phyloP scores from a whole-genome alignment of 2,113 vertebrate genomes.

The Rhipidura dahli region DNA sequence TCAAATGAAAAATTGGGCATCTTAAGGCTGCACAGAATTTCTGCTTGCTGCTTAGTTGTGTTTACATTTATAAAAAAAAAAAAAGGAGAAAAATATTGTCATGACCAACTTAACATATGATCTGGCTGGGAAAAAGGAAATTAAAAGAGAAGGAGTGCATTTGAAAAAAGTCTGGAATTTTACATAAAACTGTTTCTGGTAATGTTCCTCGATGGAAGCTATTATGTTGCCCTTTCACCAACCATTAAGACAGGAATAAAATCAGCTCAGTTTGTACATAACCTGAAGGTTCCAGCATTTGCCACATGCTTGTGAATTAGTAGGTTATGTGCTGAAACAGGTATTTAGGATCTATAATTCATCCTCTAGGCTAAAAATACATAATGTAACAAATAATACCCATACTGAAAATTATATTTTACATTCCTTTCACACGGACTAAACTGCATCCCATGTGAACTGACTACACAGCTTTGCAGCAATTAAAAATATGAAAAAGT shows the following conservation, averaged over 20 bases:
- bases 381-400: neutral
- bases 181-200: neutral
- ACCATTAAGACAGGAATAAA: neutral
- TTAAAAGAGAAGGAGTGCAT: neutral
- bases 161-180: neutral
- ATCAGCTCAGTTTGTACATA: neutral
- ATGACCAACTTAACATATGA: neutral
- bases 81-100: neutral
- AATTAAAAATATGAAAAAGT: neutral
- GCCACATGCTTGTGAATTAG: neutral
- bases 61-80: neutral
- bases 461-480: neutral
- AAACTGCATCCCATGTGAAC: neutral
- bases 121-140: neutral
- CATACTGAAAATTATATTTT: neutral
- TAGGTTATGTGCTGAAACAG: neutral
- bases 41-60: neutral
- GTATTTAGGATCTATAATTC: neutral
- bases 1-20: conserved; percentile 39
- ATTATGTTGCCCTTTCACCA: neutral
- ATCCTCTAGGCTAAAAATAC: conserved; percentile 6
- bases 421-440: neutral
- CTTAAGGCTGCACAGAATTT: conserved; percentile 21
- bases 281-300: neutral
- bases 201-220: neutral